phyloP scores from a whole-genome alignment of 2,888 invertebrate genomes.

The Synergus gifuensis region DNA sequence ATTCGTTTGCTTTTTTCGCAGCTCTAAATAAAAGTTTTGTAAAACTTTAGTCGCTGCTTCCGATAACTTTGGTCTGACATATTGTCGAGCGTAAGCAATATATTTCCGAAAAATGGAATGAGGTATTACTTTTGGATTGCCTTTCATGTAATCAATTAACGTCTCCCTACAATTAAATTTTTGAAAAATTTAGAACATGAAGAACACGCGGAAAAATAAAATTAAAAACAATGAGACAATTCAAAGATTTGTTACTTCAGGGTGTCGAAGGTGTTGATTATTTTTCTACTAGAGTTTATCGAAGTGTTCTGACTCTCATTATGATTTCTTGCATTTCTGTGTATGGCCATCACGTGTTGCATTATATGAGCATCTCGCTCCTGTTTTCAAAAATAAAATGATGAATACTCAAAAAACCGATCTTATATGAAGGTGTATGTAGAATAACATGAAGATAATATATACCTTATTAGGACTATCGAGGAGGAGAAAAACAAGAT shows the following conservation, averaged over 20 bases:
- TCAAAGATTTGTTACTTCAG: neutral
- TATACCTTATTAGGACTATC: conserved; percentile 91
- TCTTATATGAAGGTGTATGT: neutral
- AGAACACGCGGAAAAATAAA: neutral
- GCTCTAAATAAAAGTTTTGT: conserved; percentile 89
- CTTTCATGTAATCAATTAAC: conserved; percentile 71
- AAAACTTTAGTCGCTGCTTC: conserved; percentile 85
- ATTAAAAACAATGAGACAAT: neutral
- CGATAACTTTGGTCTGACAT: conserved; percentile 89
- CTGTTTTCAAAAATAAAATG: conserved; percentile 72
- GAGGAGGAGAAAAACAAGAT: conserved; percentile 93
- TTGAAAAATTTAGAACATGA: neutral
- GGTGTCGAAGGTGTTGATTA: neutral
- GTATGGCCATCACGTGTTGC: conserved; percentile 90
- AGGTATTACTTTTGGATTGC: conserved; percentile 86
- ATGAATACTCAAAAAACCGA: conserved; percentile 6
- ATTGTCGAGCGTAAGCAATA: conserved; percentile 93
- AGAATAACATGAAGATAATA: conserved; percentile 46
- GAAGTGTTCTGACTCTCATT: conserved; percentile 42
- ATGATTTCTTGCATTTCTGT: conserved; percentile 72
- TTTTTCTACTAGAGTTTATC: neutral
- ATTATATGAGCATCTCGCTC: conserved; percentile 87
- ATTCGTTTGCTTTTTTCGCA: conserved; percentile 84
- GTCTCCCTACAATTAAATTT: conserved; percentile 48
- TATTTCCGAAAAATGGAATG: conserved; percentile 90